Conservation (phyloP, 2,888 invertebrate species). For the Mantis religiosa region DNA sequence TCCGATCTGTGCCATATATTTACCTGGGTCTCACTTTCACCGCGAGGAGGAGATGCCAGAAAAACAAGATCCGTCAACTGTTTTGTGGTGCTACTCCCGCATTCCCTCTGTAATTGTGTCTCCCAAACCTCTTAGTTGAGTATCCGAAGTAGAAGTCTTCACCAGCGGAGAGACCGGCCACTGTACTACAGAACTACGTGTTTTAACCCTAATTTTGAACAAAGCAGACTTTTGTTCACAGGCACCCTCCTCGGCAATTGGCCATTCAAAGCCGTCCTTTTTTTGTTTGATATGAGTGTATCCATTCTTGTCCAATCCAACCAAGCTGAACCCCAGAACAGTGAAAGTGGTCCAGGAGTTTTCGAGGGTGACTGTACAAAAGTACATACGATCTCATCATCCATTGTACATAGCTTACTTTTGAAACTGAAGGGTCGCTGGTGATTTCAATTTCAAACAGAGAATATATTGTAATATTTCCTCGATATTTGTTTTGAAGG, state of each 20-base stretch:
- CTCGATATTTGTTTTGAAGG: neutral
- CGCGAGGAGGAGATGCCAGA: no score
- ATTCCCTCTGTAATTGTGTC: neutral
- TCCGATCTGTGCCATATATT: constrained; percentile 11
- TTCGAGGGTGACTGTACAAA: neutral
- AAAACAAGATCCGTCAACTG: no score
- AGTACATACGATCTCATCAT: neutral
- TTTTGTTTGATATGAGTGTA: neutral
- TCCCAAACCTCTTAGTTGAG: neutral
- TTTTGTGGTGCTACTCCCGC: neutral
- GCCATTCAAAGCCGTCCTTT: neutral
- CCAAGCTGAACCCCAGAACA: neutral
- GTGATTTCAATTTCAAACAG: neutral
- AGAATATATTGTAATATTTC: neutral
- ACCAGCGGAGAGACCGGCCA: no score
- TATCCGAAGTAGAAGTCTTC: neutral
- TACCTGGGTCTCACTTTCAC: neutral
- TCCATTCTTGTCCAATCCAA: neutral
- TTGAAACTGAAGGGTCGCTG: neutral
- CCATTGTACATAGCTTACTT: neutral
- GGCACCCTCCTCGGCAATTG: neutral
- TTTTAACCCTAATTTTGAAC: neutral
- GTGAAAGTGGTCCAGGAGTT: neutral
- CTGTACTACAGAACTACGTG: no score
- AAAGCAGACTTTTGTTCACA: neutral